Evolutionary conservation across 2,888 invertebrate genomes (phyloP).

Genomic region (Lithophane ornitopus): DNA sequence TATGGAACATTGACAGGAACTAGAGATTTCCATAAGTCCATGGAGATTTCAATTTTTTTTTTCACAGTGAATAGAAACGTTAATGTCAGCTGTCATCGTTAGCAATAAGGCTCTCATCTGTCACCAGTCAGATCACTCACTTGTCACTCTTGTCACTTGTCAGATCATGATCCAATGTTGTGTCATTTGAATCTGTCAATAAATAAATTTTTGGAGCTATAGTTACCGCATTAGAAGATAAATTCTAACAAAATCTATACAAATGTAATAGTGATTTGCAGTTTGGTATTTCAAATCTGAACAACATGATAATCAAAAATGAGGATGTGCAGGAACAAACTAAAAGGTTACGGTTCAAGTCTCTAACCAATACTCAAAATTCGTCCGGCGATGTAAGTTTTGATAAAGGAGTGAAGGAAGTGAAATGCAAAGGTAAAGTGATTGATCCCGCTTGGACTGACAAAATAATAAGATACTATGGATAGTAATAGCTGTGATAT

Average conservation of each 20-base stretch:
- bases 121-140: too few relatives aligned
- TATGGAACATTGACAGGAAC: too few relatives aligned
- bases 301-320: constrained; percentile 80
- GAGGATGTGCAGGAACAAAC: constrained; percentile 85
- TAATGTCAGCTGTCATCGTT: too few relatives aligned
- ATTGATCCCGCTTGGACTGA: background rate
- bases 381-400: constrained; percentile 78
- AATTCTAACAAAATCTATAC: constrained; percentile 54
- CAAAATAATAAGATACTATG: background rate
- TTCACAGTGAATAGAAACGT: too few relatives aligned
- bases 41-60: too few relatives aligned
- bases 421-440: constrained; percentile 81
- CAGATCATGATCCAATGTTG: constrained; percentile 25
- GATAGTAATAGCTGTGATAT: constrained; percentile 12
- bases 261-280: constrained; percentile 62
- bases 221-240: constrained; percentile 37
- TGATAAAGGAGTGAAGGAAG: constrained; percentile 81
- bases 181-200: constrained; percentile 59
- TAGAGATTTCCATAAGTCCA: too few relatives aligned
- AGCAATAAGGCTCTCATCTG: too few relatives aligned
- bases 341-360: constrained; percentile 87
- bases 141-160: too few relatives aligned
- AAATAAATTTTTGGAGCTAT: constrained; percentile 54
- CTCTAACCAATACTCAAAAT: constrained; percentile 80
- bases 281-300: constrained; percentile 34